phyloP scores from a whole-genome alignment of 2,888 invertebrate genomes.

The Anodontia alba region DNA sequence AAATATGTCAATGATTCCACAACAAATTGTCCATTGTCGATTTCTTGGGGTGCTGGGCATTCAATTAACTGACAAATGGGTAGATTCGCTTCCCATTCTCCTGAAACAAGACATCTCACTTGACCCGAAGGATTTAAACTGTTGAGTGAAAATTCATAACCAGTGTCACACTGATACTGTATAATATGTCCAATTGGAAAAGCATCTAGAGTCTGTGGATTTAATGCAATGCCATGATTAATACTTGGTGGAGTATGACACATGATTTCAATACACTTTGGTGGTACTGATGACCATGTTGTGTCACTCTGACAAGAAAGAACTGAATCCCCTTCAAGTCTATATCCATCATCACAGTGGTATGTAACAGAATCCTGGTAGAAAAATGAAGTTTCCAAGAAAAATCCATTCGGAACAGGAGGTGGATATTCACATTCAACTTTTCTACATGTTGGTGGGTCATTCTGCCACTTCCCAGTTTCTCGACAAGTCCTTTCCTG shows the following conservation, averaged over 20 bases:
- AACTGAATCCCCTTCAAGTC: slow-evolving; percentile 64
- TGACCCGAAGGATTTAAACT: slow-evolving; percentile 61
- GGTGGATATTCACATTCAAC: slow-evolving; percentile 76
- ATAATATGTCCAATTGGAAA: slow-evolving; percentile 50
- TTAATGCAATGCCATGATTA: slow-evolving; percentile 45
- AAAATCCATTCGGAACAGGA: slow-evolving; percentile 62
- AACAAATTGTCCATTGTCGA: slow-evolving; percentile 53
- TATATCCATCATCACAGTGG: slow-evolving; percentile 90
- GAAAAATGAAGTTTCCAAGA: slow-evolving; percentile 47
- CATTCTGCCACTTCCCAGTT: slow-evolving; percentile 79
- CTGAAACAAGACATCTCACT: slow-evolving; percentile 74
- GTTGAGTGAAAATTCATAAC: slow-evolving; percentile 65
- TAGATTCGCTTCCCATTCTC: slow-evolving; percentile 78
- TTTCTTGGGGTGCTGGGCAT: slow-evolving; percentile 51
- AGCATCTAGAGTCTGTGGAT: slow-evolving; percentile 31
- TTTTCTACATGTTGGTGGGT: slow-evolving; percentile 75
- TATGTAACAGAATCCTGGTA: slow-evolving; percentile 86
- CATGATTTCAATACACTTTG: slow-evolving; percentile 44
- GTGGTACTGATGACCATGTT: slow-evolving; percentile 59
- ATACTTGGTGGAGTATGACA: slow-evolving; percentile 53
- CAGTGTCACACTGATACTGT: slow-evolving; percentile 68
- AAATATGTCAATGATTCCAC: slow-evolving; percentile 77
- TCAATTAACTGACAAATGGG: slow-evolving; percentile 66
- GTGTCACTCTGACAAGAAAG: slow-evolving; percentile 72
- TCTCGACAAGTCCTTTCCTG: slow-evolving; percentile 76